Base-by-base conservation (phyloP, 2,113 vertebrate genomes). In the Chaenocephalus aceratus region DNA sequence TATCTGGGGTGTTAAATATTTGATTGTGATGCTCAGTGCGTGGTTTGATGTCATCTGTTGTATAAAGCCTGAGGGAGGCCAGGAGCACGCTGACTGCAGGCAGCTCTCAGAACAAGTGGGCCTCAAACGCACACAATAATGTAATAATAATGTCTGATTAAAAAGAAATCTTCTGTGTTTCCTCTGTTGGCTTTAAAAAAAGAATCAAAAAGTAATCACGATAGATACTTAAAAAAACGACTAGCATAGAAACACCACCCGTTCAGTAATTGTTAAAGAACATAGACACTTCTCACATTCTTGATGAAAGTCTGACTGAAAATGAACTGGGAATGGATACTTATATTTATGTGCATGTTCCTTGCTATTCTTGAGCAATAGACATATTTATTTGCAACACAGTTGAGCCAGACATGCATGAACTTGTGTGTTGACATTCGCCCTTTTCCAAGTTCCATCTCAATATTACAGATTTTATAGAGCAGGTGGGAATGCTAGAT, bases 1-100 rank as follows among this genome's bases (percentile, higher is more conserved):
- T 82, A 84, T 73, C 72, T 10, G 18, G 1, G 7, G 4, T 64
- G 78, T 83, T 93, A 86, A 92, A 92, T 92, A 89, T 90, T 93
- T 92, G 80, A 93, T 90, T 83, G 72, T 64, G 63, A 61, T 53
- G 51, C 70, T 56, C 30, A 10, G 21, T 9, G 69, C 26, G 1
- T 13, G 44, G 1, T 3, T 8, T 90, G 89, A 90, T 80, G 88
- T 91, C 89, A 88, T 52, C 7, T 26, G 74, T 91, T 87, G 90
- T 16, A 67, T 84, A 89, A 90, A 53, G 23, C 89, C 54, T 49
- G 0, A 1, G 60, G 71, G 77, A 80, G 68, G 26, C 34, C 54
- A 69, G 79, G 45, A 41, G 56, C 75, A 3, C 6, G 46, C 63
- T 53, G 62, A 48, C 1, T 44, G 52, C 41, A 1, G 63, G 49